A percentile compares a stretch with the other conserved stretches of the same genome.
These are phyloP conservation scores for Muscicapa striata DNA, from an alignment of 2,797 vertebrate species.

Conservation along the genomic window DNA sequence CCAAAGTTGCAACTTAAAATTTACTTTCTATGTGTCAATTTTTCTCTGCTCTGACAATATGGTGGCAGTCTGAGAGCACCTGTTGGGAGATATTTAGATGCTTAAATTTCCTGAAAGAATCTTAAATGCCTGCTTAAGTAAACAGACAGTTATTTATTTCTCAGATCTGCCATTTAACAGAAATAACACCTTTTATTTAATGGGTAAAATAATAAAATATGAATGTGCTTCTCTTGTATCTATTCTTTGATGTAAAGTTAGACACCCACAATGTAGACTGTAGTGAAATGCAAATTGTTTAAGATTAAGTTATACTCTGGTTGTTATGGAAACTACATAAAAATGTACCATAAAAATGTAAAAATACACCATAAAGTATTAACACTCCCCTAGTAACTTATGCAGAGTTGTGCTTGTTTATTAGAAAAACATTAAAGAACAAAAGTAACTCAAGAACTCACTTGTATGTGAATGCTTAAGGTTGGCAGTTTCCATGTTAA, in stretches of 20 bases:
- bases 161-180: neutral
- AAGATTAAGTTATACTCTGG: neutral
- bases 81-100: neutral
- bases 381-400: neutral
- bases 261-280: neutral
- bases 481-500: neutral
- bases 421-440: neutral
- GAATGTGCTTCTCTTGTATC: neutral
- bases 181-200: neutral
- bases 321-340: conserved; percentile 14
- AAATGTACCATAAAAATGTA: neutral
- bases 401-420: neutral
- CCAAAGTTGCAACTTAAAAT: neutral
- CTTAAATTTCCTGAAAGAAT: neutral
- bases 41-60: neutral
- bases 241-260: neutral
- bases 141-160: neutral
- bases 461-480: neutral
- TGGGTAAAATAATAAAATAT: neutral
- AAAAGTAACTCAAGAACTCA: neutral
- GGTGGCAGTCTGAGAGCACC: neutral
- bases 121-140: neutral
- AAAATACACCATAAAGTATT: neutral
- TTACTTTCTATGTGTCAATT: neutral
- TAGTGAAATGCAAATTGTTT: neutral